phyloP scores from a whole-genome alignment of 1,140 invertebrate species.

The Zaprionus ornatus region DNA sequence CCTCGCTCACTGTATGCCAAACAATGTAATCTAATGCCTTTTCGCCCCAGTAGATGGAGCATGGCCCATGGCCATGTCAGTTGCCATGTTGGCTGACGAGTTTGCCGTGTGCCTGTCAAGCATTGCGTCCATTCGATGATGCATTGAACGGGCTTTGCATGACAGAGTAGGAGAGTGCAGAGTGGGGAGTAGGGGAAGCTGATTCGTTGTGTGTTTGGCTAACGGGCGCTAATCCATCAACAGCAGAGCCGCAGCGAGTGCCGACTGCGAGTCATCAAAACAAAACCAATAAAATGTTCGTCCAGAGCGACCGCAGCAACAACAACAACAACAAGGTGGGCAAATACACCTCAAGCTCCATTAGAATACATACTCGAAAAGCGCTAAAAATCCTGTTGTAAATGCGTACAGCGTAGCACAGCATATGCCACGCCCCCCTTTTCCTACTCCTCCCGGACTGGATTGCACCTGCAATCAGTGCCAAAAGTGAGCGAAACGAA shows the following conservation, averaged over 20 bases:
- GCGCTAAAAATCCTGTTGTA: constrained; percentile 52
- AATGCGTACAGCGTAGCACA: not conserved
- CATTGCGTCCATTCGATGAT: constrained; percentile 32
- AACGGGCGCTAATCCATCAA: constrained; percentile 66
- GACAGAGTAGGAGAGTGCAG: not conserved
- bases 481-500: not conserved
- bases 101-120: constrained; percentile 27
- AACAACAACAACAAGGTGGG: constrained; percentile 7
- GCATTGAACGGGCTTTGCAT: constrained; percentile 30
- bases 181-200: not conserved
- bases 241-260: constrained; percentile 53
- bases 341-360: constrained; percentile 40
- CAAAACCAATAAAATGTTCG: constrained; percentile 69
- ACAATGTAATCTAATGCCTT: constrained; percentile 41
- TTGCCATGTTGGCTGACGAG: constrained; percentile 11
- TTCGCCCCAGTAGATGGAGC: not conserved
- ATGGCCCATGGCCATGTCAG: constrained; percentile 12
- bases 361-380: constrained; percentile 73
- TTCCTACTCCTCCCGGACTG: too few species aligned
- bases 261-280: constrained; percentile 54
- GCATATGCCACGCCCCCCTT: constrained; percentile 7
- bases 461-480: constrained; percentile 38
- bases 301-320: constrained; percentile 29
- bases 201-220: constrained; percentile 48
- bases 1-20: not conserved